A percentile compares a stretch with the other conserved stretches of the same genome.
Evolutionary conservation across 2,888 invertebrate genomes (phyloP).

Genomic region (Oscheius sp.): DNA sequence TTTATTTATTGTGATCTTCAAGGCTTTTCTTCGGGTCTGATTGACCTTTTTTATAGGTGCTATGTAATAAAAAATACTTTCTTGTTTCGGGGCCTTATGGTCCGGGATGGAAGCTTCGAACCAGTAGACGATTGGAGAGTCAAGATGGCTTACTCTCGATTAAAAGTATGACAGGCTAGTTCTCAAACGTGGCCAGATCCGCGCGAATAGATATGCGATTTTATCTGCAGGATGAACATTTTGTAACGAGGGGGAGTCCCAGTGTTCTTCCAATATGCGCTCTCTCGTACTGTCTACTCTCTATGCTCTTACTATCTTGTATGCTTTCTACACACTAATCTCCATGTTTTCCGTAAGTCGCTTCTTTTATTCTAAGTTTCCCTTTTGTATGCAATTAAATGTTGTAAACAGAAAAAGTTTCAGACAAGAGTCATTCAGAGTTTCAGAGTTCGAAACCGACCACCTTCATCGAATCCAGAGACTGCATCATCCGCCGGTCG

Average conservation of each 20-base stretch:
- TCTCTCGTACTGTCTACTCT: background rate
- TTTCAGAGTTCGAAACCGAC: conserved; percentile 18
- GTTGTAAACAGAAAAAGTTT: background rate
- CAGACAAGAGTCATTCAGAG: background rate
- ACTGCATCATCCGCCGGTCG: background rate
- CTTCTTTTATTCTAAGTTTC: background rate
- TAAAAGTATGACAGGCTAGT: no score
- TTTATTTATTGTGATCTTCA: background rate
- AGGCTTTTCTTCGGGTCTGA: background rate
- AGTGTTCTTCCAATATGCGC: background rate
- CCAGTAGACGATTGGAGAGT: no score
- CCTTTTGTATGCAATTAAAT: background rate
- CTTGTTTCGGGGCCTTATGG: background rate
- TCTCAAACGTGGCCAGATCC: no score
- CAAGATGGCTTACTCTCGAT: no score
- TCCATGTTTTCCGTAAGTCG: background rate
- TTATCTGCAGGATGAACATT: background rate
- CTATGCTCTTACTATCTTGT: conserved; percentile 10
- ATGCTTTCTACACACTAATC: conserved; percentile 8
- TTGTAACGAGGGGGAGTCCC: no score
- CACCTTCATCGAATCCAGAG: conserved; percentile 20
- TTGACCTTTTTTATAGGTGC: background rate
- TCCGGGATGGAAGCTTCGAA: background rate
- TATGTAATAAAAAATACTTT: background rate
- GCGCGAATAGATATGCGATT: background rate